A percentile compares a stretch with the other conserved stretches of the same genome.
These are phyloP conservation scores for Hemistola chrysoprasaria DNA, from an alignment of 2,888 invertebrate species.

Conservation along the genomic window DNA sequence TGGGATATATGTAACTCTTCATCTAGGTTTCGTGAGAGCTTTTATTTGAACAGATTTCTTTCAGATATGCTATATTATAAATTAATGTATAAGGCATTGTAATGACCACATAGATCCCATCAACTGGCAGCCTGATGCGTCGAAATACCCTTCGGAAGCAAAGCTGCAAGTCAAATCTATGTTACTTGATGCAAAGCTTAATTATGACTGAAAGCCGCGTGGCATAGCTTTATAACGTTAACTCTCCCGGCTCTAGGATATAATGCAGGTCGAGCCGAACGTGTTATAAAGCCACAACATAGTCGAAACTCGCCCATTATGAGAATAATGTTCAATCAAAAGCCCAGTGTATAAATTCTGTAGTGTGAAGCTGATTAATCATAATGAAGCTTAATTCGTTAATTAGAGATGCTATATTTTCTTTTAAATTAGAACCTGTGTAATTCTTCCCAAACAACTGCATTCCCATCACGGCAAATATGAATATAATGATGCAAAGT, in stretches of 20 bases:
- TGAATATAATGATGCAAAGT: slow-evolving; percentile 97
- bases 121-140: slow-evolving; percentile 70
- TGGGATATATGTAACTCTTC: slow-evolving; percentile 77
- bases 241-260: slow-evolving; percentile 43
- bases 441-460: slow-evolving; percentile 96
- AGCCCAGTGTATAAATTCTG: slow-evolving; percentile 77
- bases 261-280: slow-evolving; percentile 51
- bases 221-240: slow-evolving; percentile 78
- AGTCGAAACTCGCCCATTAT: slow-evolving; percentile 59
- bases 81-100: slow-evolving; percentile 34
- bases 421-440: slow-evolving; percentile 83
- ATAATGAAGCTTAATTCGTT: slow-evolving; percentile 69
- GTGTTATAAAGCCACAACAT: slow-evolving; percentile 78
- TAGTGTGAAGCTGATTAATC: slow-evolving; percentile 78
- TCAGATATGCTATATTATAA: slow-evolving; percentile 32
- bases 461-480: slow-evolving; percentile 99
- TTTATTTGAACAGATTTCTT: slow-evolving; percentile 45
- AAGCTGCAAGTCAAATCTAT: slow-evolving; percentile 80
- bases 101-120: slow-evolving; percentile 76
- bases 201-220: slow-evolving; percentile 77
- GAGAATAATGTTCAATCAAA: slow-evolving; percentile 73
- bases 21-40: slow-evolving; percentile 61
- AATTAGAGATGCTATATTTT: slow-evolving; percentile 77
- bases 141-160: slow-evolving; percentile 73
- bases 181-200: slow-evolving; percentile 80